These are phyloP conservation scores for Mustelus asterias DNA, from an alignment of 2,113 vertebrate genomes.

Conservation along the genomic window DNA sequence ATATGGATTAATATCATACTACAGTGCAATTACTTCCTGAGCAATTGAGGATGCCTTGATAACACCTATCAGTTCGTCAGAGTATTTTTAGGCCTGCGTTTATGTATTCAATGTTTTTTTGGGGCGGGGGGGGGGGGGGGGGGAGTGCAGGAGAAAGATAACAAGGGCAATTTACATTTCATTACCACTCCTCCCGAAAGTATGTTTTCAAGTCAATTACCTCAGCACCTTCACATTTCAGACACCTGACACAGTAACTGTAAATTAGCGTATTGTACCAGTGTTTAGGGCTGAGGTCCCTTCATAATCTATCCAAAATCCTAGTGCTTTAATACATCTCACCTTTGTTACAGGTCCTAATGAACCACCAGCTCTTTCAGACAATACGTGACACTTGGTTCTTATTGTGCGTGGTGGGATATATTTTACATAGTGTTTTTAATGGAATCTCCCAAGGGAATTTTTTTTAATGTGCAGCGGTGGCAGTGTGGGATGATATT, in stretches of 20 bases:
- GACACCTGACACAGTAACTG: neutral
- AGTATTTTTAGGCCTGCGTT: neutral
- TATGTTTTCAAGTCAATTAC: neutral
- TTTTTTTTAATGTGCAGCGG: neutral
- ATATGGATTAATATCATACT: neutral
- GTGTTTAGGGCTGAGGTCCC: neutral
- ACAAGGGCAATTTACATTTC: neutral
- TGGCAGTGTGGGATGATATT: neutral
- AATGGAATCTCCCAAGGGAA: neutral
- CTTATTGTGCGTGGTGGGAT: neutral
- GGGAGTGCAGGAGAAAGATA: neutral
- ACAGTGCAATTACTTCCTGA: neutral
- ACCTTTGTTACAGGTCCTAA: neutral
- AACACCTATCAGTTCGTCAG: neutral
- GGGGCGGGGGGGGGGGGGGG: too few species aligned
- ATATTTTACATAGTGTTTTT: constrained; percentile 3
- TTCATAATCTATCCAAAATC: neutral
- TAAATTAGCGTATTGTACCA: neutral
- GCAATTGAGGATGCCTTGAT: neutral
- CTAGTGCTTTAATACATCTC: neutral
- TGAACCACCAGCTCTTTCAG: neutral
- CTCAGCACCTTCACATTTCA: neutral
- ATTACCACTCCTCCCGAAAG: neutral
- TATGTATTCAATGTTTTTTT: neutral
- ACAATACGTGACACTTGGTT: neutral